Evolutionary conservation across 53 echinoderm and acorn worm species (phyloP), one percentile per base, ranked within the genome.

Genomic region (Holothuria leucospilota): DNA sequence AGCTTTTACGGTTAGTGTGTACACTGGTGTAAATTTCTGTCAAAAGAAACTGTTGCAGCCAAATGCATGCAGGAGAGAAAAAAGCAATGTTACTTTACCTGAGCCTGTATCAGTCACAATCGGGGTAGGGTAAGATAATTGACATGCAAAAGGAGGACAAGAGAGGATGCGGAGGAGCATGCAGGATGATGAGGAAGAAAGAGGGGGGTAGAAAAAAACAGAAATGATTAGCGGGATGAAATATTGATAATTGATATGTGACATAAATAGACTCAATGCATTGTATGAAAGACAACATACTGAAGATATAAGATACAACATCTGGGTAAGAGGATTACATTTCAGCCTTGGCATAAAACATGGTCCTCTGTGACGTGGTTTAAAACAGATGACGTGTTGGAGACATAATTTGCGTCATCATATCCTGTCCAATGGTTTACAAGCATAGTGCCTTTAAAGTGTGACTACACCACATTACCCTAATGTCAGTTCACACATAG

Each of bases 21-120:
- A 56, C 16, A 56, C 18, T 56, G 56, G 56, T 18, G 56, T 56
- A 56, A 56, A 56, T 56, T 16, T 56, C 16, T 56, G 56, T 56
- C 56, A 15, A 4, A 56, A 15, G 56, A 56, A 56, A 5, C 56
- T 18, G 18, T 16, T 16, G 18, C 56, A 56, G 56, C 18, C 56
- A 56, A 56, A 56, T 56, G 56, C 56, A 56, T 18, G 18, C 56
- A 56, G 5, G 18, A 56, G 0, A 18, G 56, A 56, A 56, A 56
- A 51, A 29, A 30, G 51, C 29, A 42, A n/a, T 18, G 14, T 78
- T 95, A 95, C 94, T 84, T 87, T 94, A 94, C 95, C 95, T 95
- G 95, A 59, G 90, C 92, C 95, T 95, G 90, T 56, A 26, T 25
- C 11, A 34, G 56, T 56, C 56, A 56, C 15, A 15, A 51, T 46